These are phyloP conservation scores for Acanthornis magna DNA, from an alignment of 2,797 vertebrate species.

Conservation along the genomic window DNA sequence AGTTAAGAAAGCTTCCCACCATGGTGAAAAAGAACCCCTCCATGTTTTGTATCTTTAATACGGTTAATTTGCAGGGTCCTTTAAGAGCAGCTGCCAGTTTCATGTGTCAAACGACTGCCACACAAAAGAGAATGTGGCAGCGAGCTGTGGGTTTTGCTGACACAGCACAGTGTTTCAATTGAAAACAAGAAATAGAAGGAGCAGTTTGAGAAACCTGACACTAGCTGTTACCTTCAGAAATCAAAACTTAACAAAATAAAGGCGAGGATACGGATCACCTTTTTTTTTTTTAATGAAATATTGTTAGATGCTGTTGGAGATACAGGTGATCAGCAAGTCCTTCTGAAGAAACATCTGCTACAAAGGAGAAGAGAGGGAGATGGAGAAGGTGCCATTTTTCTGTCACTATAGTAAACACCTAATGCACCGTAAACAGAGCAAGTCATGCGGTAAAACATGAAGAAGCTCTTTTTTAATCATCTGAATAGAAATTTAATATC, in stretches of 20 bases:
- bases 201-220: constrained; percentile 53
- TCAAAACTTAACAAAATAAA: constrained; percentile 26
- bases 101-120: constrained; percentile 2
- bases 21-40: background rate
- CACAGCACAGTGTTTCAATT: constrained; percentile 35
- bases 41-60: constrained; percentile 17
- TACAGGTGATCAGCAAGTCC: background rate
- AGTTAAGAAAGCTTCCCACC: background rate
- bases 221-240: constrained; percentile 55
- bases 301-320: constrained; percentile 1
- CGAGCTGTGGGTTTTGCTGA: constrained; percentile 34
- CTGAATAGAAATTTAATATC: constrained; percentile 81
- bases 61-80: background rate
- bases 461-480: constrained; percentile 78
- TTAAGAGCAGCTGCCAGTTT: constrained; percentile 60
- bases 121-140: constrained; percentile 38
- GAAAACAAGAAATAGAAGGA: constrained; percentile 53
- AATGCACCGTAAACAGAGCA: constrained; percentile 62
- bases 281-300: background rate
- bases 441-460: constrained; percentile 71
- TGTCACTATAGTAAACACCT: constrained; percentile 67
- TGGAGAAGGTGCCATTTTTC: constrained; percentile 50
- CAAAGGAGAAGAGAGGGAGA: constrained; percentile 36
- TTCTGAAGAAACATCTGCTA: constrained; percentile 47
- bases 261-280: background rate